Base-by-base conservation (phyloP, 2,888 invertebrate species). In the Lacanobia oleracea region DNA sequence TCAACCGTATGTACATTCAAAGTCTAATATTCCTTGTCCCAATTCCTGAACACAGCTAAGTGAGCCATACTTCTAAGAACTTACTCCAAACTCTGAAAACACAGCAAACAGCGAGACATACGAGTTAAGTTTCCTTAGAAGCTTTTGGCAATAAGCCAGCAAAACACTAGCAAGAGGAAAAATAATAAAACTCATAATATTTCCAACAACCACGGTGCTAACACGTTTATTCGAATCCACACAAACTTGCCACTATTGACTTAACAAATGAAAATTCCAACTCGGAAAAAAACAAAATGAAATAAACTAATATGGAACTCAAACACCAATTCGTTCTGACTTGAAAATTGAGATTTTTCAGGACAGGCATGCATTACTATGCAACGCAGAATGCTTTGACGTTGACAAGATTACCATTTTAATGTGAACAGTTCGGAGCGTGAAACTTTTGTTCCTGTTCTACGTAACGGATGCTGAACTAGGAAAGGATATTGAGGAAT, bases 121-220 rank as follows among this genome's bases (percentile, higher is more conserved):
- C 60, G n/a, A 21, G 21, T 57, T 23, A n/a, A 43, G n/a, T 78
- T 61, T 43, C n/a, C 40, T 50, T 43, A 23, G 27, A 54, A 51
- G 37, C 27, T 43, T 57, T 43, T 79, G 83, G 83, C 83, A 65
- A 50, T 12, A 37, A 57, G 61, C 83, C 83, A 79, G 33, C 5
- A 23, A 5, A 79, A 43, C 56, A 61, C 33, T 67, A 62, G 54
- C 16, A 54, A n/a, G 3, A 40, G 8, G 33, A 53, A 68, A 21
- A 63, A 60, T 48, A 43, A 21, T 33, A 50, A 40, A 53, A 77
- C 23, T 21, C 21, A 43, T 50, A 56, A n/a, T 33, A 68, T 43
- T 23, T n/a, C 40, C 12, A 9, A 18, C 23, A 16, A 27, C 1
- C 21, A 53, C 18, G n/a, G 12, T 16, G 1, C 45, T 37, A 64